Evolutionary conservation across 2,888 invertebrate species (phyloP).

Genomic region (Apomyelois bistriatella): DNA sequence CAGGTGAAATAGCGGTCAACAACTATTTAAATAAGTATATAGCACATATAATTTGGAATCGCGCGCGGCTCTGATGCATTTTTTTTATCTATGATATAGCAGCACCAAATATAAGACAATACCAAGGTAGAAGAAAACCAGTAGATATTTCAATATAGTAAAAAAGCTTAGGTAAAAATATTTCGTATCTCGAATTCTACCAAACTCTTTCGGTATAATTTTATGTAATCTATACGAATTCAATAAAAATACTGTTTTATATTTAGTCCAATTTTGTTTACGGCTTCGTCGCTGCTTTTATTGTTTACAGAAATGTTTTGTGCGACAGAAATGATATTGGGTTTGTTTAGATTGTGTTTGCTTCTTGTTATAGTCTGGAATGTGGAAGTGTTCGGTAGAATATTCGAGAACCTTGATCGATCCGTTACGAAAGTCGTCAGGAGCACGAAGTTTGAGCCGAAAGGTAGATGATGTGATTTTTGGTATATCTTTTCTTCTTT

Average conservation of each 20-base stretch:
- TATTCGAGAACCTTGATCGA: background rate
- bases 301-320: background rate
- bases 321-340: slow-evolving; percentile 10
- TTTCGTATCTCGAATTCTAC: too few relatives aligned
- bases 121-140: too few relatives aligned
- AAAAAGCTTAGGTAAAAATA: too few relatives aligned
- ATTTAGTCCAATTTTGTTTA: slow-evolving; percentile 2
- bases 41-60: too few relatives aligned
- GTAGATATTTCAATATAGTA: too few relatives aligned
- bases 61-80: too few relatives aligned
- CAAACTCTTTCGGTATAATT: too few relatives aligned
- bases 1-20: too few relatives aligned
- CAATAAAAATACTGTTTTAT: slow-evolving; percentile 10
- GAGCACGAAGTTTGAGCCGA: background rate
- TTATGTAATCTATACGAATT: background rate
- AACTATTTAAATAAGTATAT: too few relatives aligned
- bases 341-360: background rate
- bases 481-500: background rate
- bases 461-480: background rate
- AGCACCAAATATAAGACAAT: too few relatives aligned
- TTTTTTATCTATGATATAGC: too few relatives aligned
- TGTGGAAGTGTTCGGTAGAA: background rate
- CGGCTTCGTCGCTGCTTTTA: background rate
- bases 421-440: background rate
- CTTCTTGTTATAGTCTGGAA: background rate